Evolutionary conservation across 2,113 vertebrate genomes (phyloP), one percentile per base, ranked within the genome.

Genomic region (Nannobrachium achirus): DNA sequence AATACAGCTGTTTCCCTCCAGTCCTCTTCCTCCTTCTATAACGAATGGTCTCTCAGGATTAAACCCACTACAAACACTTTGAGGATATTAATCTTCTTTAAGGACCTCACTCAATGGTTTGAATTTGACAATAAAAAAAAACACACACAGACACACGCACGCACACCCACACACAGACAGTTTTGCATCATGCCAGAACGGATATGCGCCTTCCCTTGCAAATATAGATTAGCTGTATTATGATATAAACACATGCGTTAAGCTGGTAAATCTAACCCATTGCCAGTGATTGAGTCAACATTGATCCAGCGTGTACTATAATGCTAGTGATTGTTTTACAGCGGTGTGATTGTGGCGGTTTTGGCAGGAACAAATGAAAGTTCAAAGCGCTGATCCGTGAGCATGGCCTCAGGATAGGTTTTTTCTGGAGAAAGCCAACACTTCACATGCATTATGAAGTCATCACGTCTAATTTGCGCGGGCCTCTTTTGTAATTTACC

Each of bases 381-480:
- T 89, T 76, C 5, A 16, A 87, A 88, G 74, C 75, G 66, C 38
- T 11, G 58, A 81, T 73, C 73, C 41, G 42, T 52, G 79, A 78
- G 75, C 56, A 72, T 78, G 67, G 87, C 87, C 83, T 58, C 71
- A 75, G 85, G 87, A 77, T 72, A 66, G 64, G 75, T 81, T 82
- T 33, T 5, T 33, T 81, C 65, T 73, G 58, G 61, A 80, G 76
- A 79, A 33, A 80, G 76, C 72, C 75, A 78, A 76, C 87, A 86
- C 78, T 89, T 82, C 83, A 81, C 74, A 87, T 56, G 53, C 74
- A 78, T 86, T 86, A 84, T 85, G 79, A 88, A 84, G 85, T 78
- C 79, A 86, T 88, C 81, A 83, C 51, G 75, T 89, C 80, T 85
- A 80, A 86, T 90, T 87, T 86, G 78, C 80, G 71, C 74, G 78